Evolutionary conservation across 2,888 invertebrate species (phyloP), one percentile per base, ranked within the genome.

Genomic region (Cephalotes varians): DNA sequence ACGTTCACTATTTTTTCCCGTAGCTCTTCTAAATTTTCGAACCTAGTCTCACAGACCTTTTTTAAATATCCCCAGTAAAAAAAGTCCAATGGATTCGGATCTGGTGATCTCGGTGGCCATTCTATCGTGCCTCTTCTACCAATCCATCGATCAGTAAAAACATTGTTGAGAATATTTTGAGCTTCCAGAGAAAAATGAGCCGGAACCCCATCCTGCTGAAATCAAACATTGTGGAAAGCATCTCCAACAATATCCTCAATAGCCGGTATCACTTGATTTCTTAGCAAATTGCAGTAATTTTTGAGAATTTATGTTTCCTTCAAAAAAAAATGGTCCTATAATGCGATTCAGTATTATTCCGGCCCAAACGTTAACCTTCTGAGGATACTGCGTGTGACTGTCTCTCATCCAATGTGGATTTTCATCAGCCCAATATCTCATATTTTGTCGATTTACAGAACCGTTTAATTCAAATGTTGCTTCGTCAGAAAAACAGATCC

Each of bases 61-160:
- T 34, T 34, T 34, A 34, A 34, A 34, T 34, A 5, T 5, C 34
- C 34, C 34, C 34, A 34, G 34, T 34, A 34, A 34, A 34, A 34
- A 34, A 34, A 34, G 34, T 5, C 34, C 5, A 34, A 34, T 34
- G 34, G 34, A 34, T 34, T 34, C 34, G 5, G 40, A 72, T 44
- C 10, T 37, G 71, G 40, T 40, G 9, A 71, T 71, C 51, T 71
- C n/a, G 71, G 71, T 71, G 51, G 34, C 34, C 51, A 71, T 51
- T 71, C 71, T 31, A 71, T 71, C 15, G 34, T 9, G 21, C 51
- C 34, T 54, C 71, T 71, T 71, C 34, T 71, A 51, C 51, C 34
- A 71, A 71, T 71, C 54, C 2, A 64, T 64, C 76, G 49, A 62
- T 3, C 21, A 62, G 37, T 15, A 18, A 62, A 62, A 62, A 40